A percentile compares a stretch with the other conserved stretches of the same genome.
Evolutionary conservation across 2,888 invertebrate species (phyloP).

Genomic region (Scaeva pyrastri): DNA sequence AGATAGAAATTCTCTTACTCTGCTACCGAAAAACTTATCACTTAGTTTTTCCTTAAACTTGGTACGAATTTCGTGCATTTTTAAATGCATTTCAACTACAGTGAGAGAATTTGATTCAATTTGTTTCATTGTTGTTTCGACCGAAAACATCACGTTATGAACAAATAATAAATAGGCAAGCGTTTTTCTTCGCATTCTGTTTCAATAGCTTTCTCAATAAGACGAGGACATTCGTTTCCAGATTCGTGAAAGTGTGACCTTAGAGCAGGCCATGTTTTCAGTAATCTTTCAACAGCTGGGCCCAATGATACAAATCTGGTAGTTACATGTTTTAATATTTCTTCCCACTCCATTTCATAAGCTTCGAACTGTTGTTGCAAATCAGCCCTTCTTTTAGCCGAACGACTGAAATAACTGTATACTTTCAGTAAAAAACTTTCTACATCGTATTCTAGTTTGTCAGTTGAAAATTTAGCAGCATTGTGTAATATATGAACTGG

Average conservation of each 20-base stretch:
- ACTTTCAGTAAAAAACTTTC: conserved; percentile 37
- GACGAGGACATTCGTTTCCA: conserved; percentile 30
- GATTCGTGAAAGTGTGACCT: conserved; percentile 15
- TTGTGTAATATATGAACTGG: neutral
- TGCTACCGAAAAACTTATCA: neutral
- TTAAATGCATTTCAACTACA: conserved; percentile 4
- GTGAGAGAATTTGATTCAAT: neutral
- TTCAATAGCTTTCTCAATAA: conserved; percentile 14
- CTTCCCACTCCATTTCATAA: conserved; percentile 34
- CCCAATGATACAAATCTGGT: conserved; percentile 27
- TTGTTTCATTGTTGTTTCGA: conserved; percentile 5
- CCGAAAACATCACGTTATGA: conserved; percentile 5
- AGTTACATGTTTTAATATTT: conserved; percentile 48
- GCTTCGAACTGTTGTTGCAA: conserved; percentile 36
- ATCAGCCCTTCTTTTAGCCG: conserved; percentile 42
- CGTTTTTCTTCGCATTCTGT: conserved; percentile 2
- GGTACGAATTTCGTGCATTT: conserved; percentile 4
- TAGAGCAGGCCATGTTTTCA: conserved; percentile 33
- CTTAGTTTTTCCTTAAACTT: neutral
- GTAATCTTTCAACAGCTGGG: conserved; percentile 48
- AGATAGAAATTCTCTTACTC: neutral
- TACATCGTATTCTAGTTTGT: conserved; percentile 45
- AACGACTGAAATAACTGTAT: conserved; percentile 36
- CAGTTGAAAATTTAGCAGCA: conserved; percentile 15
- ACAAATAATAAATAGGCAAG: conserved; percentile 9